A percentile compares a stretch with the other conserved stretches of the same genome.
These are phyloP conservation scores for Schizotus pectinicornis DNA, from an alignment of 2,888 invertebrate species.

Conservation along the genomic window DNA sequence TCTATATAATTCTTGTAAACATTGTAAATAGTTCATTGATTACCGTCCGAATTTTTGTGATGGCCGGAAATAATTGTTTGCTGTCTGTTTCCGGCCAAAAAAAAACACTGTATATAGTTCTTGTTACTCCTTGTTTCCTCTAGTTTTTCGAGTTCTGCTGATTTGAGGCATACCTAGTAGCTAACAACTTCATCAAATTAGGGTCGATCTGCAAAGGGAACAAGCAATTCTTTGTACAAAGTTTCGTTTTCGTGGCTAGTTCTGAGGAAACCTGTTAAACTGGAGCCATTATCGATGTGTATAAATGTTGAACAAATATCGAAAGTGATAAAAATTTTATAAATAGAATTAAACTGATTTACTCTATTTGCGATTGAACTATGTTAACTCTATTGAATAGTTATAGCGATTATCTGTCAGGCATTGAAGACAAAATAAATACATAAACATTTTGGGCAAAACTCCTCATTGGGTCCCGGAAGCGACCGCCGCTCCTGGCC, in stretches of 20 bases:
- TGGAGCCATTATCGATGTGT: conserved; percentile 10
- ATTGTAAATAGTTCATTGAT: conserved; percentile 27
- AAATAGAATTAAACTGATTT: conserved; percentile 7
- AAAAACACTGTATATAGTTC: conserved; percentile 6
- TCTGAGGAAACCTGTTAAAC: conserved; percentile 3
- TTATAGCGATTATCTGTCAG: too few relatives aligned
- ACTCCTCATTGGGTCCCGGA: too few relatives aligned
- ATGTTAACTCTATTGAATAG: too few relatives aligned
- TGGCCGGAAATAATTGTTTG: not conserved
- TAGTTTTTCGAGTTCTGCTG: not conserved
- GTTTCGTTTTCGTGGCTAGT: not conserved
- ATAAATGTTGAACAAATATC: conserved; percentile 20
- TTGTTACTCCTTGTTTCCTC: not conserved
- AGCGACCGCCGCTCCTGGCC: too few relatives aligned
- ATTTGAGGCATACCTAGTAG: not conserved
- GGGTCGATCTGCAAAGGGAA: conserved; percentile 9
- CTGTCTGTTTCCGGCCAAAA: not conserved
- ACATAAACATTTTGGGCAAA: too few relatives aligned
- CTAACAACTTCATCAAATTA: conserved; percentile 6
- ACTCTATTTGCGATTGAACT: not conserved
- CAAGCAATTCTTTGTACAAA: conserved; percentile 12
- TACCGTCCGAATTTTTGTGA: conserved; percentile 27
- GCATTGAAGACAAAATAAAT: too few relatives aligned
- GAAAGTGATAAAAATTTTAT: conserved; percentile 19
- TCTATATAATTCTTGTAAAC: conserved; percentile 24